Percentiles rank a stretch among this genome's conserved stretches.
Conservation (phyloP, 2,888 invertebrate species). For the Rosalia funebris region DNA sequence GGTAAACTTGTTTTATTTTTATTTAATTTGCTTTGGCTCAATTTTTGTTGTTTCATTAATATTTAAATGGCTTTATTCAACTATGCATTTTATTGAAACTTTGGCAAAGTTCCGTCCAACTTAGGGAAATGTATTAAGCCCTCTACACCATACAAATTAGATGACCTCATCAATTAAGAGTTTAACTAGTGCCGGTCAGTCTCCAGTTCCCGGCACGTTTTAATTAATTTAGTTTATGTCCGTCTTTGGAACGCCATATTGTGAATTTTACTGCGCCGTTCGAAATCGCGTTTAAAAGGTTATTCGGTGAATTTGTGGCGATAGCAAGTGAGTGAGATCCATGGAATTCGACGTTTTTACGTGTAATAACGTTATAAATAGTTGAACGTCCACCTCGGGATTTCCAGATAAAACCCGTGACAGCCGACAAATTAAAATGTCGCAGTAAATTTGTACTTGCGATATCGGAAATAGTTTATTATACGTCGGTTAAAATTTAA, state of each 20-base stretch:
- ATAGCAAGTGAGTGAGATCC: not conserved
- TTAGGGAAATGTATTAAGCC: not conserved
- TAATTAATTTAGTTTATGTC: constrained; percentile 54
- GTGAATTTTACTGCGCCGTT: not conserved
- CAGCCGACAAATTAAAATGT: constrained; percentile 5
- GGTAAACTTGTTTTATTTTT: too few species aligned
- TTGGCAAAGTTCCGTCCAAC: too few species aligned
- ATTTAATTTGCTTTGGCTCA: too few species aligned
- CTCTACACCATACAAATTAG: constrained; percentile 43
- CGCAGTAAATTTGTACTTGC: constrained; percentile 2
- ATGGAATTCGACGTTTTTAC: not conserved
- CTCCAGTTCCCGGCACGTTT: constrained; percentile 40
- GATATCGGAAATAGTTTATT: not conserved
- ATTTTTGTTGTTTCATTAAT: too few species aligned
- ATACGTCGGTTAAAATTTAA: too few species aligned
- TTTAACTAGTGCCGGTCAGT: constrained; percentile 45
- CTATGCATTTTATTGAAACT: too few species aligned
- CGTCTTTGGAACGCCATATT: constrained; percentile 23
- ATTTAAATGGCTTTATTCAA: too few species aligned
- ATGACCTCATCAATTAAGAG: constrained; percentile 57
- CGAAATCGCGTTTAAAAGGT: not conserved
- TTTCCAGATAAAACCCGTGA: not conserved
- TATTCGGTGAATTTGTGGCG: constrained; percentile 1
- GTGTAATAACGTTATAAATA: not conserved
- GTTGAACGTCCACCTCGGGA: not conserved